A percentile compares a stretch with the other conserved stretches of the same genome.
phyloP scores from a whole-genome alignment of 2,113 vertebrate species.

The Scartelaos histophorus region DNA sequence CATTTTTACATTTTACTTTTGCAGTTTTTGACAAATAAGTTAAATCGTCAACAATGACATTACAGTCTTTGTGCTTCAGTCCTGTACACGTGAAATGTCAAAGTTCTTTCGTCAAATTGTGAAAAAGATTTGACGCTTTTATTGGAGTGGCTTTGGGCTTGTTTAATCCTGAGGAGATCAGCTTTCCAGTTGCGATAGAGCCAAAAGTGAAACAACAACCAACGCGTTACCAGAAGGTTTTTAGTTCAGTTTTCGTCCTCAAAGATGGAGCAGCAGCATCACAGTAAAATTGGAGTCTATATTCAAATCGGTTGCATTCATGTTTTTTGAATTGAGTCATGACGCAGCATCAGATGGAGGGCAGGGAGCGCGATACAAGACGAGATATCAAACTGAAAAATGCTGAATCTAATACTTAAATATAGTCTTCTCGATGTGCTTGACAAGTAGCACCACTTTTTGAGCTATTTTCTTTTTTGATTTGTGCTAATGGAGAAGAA shows the following conservation, averaged over 20 bases:
- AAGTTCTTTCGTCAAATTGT: slow-evolving; percentile 36
- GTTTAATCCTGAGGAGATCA: slow-evolving; percentile 70
- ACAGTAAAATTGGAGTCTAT: slow-evolving; percentile 14
- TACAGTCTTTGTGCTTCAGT: slow-evolving; percentile 19
- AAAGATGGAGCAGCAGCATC: slow-evolving; percentile 42
- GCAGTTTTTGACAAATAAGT: not conserved
- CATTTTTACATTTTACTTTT: not conserved
- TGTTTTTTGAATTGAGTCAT: not conserved
- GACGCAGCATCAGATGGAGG: not conserved
- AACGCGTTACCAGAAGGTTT: no score
- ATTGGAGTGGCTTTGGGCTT: slow-evolving; percentile 62
- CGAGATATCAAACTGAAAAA: not conserved
- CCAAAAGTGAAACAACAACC: not conserved
- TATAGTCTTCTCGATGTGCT: no score
- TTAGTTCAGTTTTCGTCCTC: slow-evolving; percentile 23
- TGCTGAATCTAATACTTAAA: no score
- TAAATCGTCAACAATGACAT: not conserved
- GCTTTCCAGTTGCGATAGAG: slow-evolving; percentile 57
- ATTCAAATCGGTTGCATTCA: not conserved
- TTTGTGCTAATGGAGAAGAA: no score
- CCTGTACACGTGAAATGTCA: slow-evolving; percentile 35
- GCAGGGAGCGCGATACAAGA: not conserved
- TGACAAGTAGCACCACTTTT: no score
- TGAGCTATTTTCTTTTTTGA: no score
- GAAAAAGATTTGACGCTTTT: slow-evolving; percentile 38